These are phyloP conservation scores for Notolabrus celidotus DNA, from an alignment of 2,797 vertebrate genomes.

Conservation along the genomic window DNA sequence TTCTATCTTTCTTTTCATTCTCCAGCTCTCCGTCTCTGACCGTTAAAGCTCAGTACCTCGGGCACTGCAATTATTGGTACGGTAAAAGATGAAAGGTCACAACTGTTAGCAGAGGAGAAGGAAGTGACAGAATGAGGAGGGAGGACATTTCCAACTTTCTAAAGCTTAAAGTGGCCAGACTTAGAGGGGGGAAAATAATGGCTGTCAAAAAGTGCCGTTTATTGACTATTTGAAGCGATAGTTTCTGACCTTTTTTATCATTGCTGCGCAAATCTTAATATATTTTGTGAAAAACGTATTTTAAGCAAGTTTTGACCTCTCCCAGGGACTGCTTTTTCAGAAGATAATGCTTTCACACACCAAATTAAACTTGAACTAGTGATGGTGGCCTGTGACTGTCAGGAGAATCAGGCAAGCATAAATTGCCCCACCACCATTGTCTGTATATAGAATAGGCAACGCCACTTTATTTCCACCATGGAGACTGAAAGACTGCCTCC, in stretches of 20 bases:
- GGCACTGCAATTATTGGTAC: conserved; percentile 75
- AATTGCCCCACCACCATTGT: too few relatives aligned
- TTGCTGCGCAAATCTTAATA: conserved; percentile 6
- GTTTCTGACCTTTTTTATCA: conserved; percentile 27
- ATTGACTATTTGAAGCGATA: conserved; percentile 15
- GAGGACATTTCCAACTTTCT: conserved; percentile 53
- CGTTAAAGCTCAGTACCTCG: conserved; percentile 65
- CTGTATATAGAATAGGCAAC: too few relatives aligned
- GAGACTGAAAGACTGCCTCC: too few relatives aligned
- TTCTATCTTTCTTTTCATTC: conserved; percentile 62
- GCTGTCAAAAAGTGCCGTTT: conserved; percentile 35
- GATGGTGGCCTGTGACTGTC: too few relatives aligned
- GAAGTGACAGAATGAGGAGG: conserved; percentile 58
- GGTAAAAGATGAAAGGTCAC: conserved; percentile 77
- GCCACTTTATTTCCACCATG: too few relatives aligned
- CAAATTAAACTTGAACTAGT: too few relatives aligned
- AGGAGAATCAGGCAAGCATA: too few relatives aligned
- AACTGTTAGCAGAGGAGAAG: conserved; percentile 68
- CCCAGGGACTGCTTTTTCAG: not conserved
- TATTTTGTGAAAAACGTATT: conserved; percentile 10
- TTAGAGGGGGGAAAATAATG: conserved; percentile 28
- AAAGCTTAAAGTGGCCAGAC: conserved; percentile 24
- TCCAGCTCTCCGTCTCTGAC: conserved; percentile 36
- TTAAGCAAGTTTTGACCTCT: not conserved
- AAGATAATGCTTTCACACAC: not conserved